A percentile compares a stretch with the other conserved stretches of the same genome.
Evolutionary conservation across 2,888 invertebrate species (phyloP).

Genomic region (Lasioglossum calceatum): DNA sequence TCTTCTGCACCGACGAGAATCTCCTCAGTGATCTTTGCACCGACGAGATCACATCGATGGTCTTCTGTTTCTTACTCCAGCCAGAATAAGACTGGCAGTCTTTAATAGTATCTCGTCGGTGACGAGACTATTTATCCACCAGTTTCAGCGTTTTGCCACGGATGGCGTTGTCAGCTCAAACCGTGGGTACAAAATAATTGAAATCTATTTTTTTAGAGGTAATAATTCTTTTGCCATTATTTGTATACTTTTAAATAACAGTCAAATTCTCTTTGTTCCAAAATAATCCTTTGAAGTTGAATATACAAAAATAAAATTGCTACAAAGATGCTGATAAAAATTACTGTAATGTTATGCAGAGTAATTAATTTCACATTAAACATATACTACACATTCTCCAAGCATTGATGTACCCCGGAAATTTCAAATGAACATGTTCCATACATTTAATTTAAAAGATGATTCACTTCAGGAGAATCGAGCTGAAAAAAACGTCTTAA

Average conservation of each 20-base stretch:
- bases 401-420: background rate
- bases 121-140: background rate
- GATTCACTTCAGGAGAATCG: background rate
- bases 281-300: background rate
- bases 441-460: background rate
- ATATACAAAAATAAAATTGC: background rate
- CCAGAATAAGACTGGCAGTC: too few relatives aligned
- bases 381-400: background rate
- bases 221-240: too few relatives aligned
- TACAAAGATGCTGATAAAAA: background rate
- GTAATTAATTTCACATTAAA: background rate
- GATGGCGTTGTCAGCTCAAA: background rate
- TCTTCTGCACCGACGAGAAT: too few relatives aligned
- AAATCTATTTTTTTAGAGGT: background rate
- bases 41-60: too few relatives aligned
- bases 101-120: too few relatives aligned
- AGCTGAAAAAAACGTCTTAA: fast-evolving
- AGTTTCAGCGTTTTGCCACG: background rate
- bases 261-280: background rate
- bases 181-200: background rate
- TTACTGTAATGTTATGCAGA: background rate
- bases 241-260: background rate
- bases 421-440: background rate
- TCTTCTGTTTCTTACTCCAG: too few relatives aligned
- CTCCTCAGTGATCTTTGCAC: too few relatives aligned